Percentiles rank a stretch among this genome's conserved stretches.
These are phyloP conservation scores for Pachypeltis micranthus DNA, from an alignment of 1,140 invertebrate genomes.

Conservation along the genomic window DNA sequence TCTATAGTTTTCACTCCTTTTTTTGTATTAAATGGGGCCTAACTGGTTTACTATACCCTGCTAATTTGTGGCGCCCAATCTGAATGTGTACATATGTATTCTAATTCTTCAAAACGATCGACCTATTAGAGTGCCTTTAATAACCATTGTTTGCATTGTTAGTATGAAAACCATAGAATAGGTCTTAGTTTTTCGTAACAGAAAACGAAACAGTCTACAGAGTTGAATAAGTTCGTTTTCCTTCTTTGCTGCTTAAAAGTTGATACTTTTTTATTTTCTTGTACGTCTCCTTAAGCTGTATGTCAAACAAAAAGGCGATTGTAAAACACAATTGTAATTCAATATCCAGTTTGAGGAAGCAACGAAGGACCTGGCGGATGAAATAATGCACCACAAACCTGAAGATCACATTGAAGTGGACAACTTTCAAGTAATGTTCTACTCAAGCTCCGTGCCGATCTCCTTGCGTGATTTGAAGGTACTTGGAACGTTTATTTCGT, in stretches of 20 bases:
- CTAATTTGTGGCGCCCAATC: too few species aligned
- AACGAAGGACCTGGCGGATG: slow-evolving; percentile 93
- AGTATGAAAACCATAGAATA: too few species aligned
- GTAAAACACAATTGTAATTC: too few species aligned
- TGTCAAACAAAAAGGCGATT: too few species aligned
- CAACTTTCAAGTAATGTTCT: slow-evolving; percentile 87
- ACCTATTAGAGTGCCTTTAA: too few species aligned
- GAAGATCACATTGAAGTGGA: slow-evolving; percentile 81
- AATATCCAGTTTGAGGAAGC: slow-evolving; percentile 78
- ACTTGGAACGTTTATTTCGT: neutral
- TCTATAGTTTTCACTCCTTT: too few species aligned
- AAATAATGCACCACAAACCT: slow-evolving; percentile 82
- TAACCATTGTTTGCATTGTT: too few species aligned
- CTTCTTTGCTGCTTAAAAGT: neutral
- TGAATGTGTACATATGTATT: too few species aligned
- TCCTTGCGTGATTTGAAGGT: slow-evolving; percentile 80
- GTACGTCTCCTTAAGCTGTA: neutral
- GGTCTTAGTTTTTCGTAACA: neutral
- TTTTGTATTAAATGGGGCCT: too few species aligned
- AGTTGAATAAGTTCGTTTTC: neutral
- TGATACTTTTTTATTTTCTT: neutral
- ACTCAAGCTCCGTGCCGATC: slow-evolving; percentile 70
- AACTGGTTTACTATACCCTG: too few species aligned
- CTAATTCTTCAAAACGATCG: too few species aligned
- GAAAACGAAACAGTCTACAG: neutral